Evolutionary conservation across 1,140 invertebrate genomes (phyloP), one percentile per base, ranked within the genome.

Genomic region (Drosophila littoralis): DNA sequence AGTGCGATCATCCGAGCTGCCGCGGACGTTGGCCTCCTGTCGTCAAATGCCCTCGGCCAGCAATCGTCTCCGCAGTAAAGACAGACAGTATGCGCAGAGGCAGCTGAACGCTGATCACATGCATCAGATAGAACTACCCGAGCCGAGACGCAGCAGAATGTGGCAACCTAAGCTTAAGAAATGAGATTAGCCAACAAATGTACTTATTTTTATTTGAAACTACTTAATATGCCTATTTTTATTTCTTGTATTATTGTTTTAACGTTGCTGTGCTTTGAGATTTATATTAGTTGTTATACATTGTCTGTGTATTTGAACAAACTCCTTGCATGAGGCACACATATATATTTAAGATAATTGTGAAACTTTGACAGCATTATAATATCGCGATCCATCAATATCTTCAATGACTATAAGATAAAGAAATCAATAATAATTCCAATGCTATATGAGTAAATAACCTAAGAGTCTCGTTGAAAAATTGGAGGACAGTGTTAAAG

Each of bases 1-100:
- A 8, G 58, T 58, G 10, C 74, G 74, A 15, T 82, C 80, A 7
- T 82, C 77, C 1, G 66, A 77, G 17, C 6, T 63, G 46, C 66
- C 63, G 8, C 9, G 40, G 1, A 4, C 15, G 6, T 13, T 43
- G 28, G 13, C 5, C 8, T 1, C 13, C 8, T 42, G n/a, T 10
- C 40, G 40, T 8, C 15, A 28, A 46, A 33, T 36, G 4, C 28
- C 3, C 6, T 6, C 13, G 51, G 1, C 35, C 22, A 43, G 42
- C 42, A 7, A 38, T 12, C 8, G 13, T 12, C 9, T 7, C 28
- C 22, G n/a, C 17, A 57, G n/a, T 2, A 55, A 42, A n/a, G 6
- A 3, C 1, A 38, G 32, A 12, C 15, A 28, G 36, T 22, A 35
- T 22, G 28, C 32, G 9, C 42, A n/a, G 15, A 28, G 7, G 15